Percentiles rank a stretch among this genome's conserved stretches.
These are phyloP conservation scores for Rhincodon typus DNA, from an alignment of 2,797 vertebrate genomes.

Conservation along the genomic window DNA sequence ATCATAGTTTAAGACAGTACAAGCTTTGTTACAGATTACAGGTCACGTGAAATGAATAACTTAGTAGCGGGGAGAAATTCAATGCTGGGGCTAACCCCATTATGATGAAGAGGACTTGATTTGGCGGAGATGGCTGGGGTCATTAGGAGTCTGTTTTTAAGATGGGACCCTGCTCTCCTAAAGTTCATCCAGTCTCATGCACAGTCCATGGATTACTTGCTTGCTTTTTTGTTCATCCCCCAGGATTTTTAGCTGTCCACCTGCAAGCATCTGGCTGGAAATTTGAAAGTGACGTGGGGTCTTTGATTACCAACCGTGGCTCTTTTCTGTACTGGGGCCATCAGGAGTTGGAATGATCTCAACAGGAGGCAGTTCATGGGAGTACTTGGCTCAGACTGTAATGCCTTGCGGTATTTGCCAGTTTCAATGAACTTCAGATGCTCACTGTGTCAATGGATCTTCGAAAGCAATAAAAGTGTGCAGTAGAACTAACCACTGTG, in stretches of 20 bases:
- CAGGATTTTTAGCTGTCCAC: constrained; percentile 14
- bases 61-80: too few species aligned
- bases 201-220: background rate
- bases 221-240: too few species aligned
- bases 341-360: background rate
- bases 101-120: background rate
- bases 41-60: background rate
- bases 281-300: background rate
- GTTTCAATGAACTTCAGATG: background rate
- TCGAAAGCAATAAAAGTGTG: background rate
- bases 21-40: background rate
- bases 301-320: background rate
- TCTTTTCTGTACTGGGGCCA: background rate
- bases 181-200: background rate
- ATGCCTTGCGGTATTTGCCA: background rate
- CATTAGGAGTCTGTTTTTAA: background rate
- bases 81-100: background rate
- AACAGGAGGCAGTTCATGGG: background rate
- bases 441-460: background rate
- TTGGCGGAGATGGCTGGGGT: background rate
- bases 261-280: background rate
- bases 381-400: background rate
- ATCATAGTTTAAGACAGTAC: background rate
- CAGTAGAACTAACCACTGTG: background rate
- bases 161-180: background rate